Evolutionary conservation across 2,888 invertebrate species (phyloP), one percentile per base, ranked within the genome.

Genomic region (Mamestra brassicae): DNA sequence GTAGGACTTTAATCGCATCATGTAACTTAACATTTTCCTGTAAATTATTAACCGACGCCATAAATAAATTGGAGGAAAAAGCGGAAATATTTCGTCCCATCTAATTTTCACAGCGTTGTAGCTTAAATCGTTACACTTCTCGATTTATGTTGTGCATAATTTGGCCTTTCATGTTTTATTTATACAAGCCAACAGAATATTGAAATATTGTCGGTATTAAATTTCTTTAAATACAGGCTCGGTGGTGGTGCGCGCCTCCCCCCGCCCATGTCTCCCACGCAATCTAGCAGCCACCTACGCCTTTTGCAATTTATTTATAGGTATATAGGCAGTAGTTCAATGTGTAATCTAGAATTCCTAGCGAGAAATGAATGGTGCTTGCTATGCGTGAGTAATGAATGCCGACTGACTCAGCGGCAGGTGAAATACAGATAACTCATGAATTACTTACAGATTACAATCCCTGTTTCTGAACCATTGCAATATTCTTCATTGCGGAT

Each of bases 401-500:
- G 68, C 36, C 26, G 58, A 54, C 78, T 82, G 86, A 85, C 74
- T 82, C 84, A 85, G 84, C 82, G 71, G 58, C 78, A 73, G 80
- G 68, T 71, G 71, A 66, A 62, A 45, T 62, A 62, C 62, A 62
- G 66, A 73, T 78, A 78, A 74, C 76, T 78, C 78, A 84, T 74
- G 74, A 81, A 82, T 84, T 84, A 84, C 74, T 80, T 79, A 76
- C 71, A 87, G 83, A 85, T 86, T 80, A 83, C 72, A 74, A 76
- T 70, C 62, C 36, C 58, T 71, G 77, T 77, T 76, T 71, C 71
- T 65, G 34, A 38, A 62, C 77, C 57, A 69, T 60, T 70, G 69
- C 74, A 82, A 75, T 73, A 71, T 83, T 81, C 63, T 47, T 86
- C 68, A 74, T 74, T 62, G 74, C 47, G 62, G 52, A 73, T 65